Conservation (phyloP, 2,888 invertebrate genomes). For the Rhynchonema sp. region DNA sequence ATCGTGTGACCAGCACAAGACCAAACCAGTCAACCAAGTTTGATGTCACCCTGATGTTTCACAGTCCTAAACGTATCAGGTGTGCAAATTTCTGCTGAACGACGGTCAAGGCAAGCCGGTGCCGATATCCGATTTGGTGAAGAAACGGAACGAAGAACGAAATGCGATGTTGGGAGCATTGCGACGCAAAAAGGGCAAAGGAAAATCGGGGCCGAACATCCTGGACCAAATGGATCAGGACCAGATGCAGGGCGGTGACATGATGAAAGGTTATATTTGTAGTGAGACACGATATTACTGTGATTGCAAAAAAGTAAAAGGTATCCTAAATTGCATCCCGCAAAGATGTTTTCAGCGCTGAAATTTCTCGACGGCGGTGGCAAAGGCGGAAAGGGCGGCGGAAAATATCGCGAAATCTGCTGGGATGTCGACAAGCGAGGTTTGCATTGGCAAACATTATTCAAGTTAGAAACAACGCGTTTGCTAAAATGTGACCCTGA, state of each 20-base stretch:
- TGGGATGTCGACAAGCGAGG: slow-evolving; percentile 67
- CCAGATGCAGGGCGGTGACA: neutral
- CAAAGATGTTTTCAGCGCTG: slow-evolving; percentile 15
- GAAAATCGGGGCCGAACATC: slow-evolving; percentile 25
- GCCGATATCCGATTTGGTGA: slow-evolving; percentile 66
- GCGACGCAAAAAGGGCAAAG: slow-evolving; percentile 21
- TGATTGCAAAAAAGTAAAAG: neutral
- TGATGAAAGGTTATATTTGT: too few species aligned
- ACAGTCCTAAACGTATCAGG: too few species aligned
- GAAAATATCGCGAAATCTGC: slow-evolving; percentile 59
- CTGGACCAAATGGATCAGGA: slow-evolving; percentile 16
- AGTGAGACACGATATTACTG: too few species aligned
- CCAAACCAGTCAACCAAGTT: too few species aligned
- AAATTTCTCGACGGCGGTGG: slow-evolving; percentile 25
- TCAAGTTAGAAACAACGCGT: neutral
- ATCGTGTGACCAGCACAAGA: too few species aligned
- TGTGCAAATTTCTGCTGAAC: slow-evolving; percentile 77
- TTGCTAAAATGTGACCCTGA: too few species aligned
- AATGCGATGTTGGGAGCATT: slow-evolving; percentile 23
- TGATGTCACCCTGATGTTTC: too few species aligned
- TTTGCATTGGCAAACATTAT: neutral
- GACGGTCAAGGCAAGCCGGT: slow-evolving; percentile 75
- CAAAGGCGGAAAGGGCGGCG: slow-evolving; percentile 26
- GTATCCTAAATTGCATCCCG: neutral
- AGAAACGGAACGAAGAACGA: slow-evolving; percentile 65